These are phyloP conservation scores for Scylla paramamosain DNA, from an alignment of 1,140 invertebrate genomes.

Conservation along the genomic window DNA sequence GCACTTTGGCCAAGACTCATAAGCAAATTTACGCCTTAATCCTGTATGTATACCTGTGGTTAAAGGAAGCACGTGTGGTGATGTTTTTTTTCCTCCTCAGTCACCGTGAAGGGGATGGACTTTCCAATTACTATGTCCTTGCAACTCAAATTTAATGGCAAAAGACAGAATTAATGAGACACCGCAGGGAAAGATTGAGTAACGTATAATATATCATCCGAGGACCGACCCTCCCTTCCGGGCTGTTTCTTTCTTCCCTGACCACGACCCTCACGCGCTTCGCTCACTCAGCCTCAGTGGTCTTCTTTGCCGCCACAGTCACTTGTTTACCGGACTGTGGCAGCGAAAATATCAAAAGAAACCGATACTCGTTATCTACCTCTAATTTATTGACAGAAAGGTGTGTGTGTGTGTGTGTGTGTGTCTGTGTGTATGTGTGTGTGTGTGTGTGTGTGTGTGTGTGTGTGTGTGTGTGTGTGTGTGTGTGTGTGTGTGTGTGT, in stretches of 20 bases:
- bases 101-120: neutral
- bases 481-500: conserved; percentile 38
- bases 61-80: too few species aligned
- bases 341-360: neutral
- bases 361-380: neutral
- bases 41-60: too few species aligned
- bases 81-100: neutral
- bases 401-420: conserved; percentile 50
- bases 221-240: neutral
- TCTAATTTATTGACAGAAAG: too few species aligned
- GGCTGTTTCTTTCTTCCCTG: neutral
- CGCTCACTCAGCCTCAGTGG: neutral
- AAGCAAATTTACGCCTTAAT: too few species aligned
- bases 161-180: conserved; percentile 7
- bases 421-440: conserved; percentile 47
- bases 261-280: neutral
- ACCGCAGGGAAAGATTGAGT: neutral
- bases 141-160: neutral
- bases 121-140: neutral
- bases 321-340: neutral
- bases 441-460: conserved; percentile 47
- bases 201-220: neutral
- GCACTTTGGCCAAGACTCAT: too few species aligned
- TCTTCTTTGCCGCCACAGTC: neutral
- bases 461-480: conserved; percentile 38